These are phyloP conservation scores for Lydus trimaculatus DNA, from an alignment of 2,888 invertebrate genomes.

Conservation along the genomic window DNA sequence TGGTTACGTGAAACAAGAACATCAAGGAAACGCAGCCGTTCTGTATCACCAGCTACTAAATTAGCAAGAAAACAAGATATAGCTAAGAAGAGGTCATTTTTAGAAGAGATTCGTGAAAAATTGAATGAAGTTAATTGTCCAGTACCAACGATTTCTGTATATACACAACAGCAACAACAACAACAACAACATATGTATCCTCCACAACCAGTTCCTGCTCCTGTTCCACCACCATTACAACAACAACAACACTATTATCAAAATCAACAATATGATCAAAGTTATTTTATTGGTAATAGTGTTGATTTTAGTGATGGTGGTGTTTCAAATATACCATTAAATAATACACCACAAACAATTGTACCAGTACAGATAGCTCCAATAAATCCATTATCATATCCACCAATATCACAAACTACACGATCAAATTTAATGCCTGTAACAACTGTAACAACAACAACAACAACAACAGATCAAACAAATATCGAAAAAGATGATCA, in stretches of 20 bases:
- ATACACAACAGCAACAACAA: slow-evolving; percentile 19
- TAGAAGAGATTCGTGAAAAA: slow-evolving; percentile 56
- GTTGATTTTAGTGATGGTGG: background rate
- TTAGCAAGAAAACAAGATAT: slow-evolving; percentile 34
- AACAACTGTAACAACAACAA: background rate
- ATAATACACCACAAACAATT: background rate
- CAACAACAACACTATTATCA: slow-evolving; percentile 13
- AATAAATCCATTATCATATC: background rate
- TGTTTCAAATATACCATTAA: slow-evolving; percentile 10
- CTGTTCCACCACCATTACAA: slow-evolving; percentile 39
- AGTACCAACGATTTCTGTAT: background rate
- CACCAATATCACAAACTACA: background rate
- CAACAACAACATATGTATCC: slow-evolving; percentile 1
- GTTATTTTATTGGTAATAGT: slow-evolving; percentile 52
- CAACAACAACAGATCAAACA: background rate
- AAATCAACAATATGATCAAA: slow-evolving; percentile 50
- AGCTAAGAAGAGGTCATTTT: slow-evolving; percentile 47
- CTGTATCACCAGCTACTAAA: slow-evolving; percentile 24
- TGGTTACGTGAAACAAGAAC: background rate
- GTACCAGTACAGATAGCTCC: background rate
- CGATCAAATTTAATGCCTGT: slow-evolving; percentile 9
- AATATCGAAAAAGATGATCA: background rate
- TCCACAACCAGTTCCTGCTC: slow-evolving; percentile 24
- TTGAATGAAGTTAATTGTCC: slow-evolving; percentile 39
- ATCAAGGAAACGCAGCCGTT: slow-evolving; percentile 23